Conservation (phyloP, 1,140 invertebrate species). For the Leptopilina boulardi region DNA sequence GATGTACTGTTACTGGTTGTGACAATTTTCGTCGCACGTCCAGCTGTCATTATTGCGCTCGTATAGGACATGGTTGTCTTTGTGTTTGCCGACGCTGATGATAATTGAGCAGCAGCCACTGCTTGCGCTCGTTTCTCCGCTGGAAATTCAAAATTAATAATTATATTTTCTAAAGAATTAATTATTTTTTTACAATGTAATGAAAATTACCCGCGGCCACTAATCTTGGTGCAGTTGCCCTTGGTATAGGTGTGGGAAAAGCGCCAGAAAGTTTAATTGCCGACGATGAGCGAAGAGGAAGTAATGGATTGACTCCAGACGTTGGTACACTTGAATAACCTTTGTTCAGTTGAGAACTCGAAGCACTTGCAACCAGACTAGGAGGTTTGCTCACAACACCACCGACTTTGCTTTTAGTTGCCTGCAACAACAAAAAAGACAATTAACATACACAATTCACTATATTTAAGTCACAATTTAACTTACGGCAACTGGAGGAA, state of each 20-base stretch:
- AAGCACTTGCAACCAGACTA: constrained; percentile 61
- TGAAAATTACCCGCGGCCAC: constrained; percentile 74
- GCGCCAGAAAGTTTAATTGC: constrained; percentile 66
- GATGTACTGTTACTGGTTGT: constrained; percentile 73
- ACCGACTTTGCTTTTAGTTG: constrained; percentile 66
- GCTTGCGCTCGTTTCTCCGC: constrained; percentile 73
- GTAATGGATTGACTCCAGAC: constrained; percentile 67
- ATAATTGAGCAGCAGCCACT: constrained; percentile 69
- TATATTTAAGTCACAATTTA: not conserved
- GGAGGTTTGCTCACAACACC: constrained; percentile 67
- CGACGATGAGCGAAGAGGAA: constrained; percentile 68
- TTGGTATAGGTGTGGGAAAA: constrained; percentile 69
- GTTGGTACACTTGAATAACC: constrained; percentile 64
- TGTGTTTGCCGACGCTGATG: constrained; percentile 73
- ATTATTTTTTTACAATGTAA: too few species aligned
- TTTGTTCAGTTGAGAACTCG: constrained; percentile 64
- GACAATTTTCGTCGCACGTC: constrained; percentile 73
- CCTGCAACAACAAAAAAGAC: constrained; percentile 47
- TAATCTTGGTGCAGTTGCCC: constrained; percentile 77
- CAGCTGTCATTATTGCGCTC: constrained; percentile 78
- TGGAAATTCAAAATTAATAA: constrained; percentile 51
- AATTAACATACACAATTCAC: not conserved
- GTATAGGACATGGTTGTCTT: constrained; percentile 81
- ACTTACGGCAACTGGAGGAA: constrained; percentile 67
- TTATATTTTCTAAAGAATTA: too few species aligned